These are phyloP conservation scores for Pica pica DNA, from an alignment of 2,113 vertebrate genomes.

Conservation along the genomic window DNA sequence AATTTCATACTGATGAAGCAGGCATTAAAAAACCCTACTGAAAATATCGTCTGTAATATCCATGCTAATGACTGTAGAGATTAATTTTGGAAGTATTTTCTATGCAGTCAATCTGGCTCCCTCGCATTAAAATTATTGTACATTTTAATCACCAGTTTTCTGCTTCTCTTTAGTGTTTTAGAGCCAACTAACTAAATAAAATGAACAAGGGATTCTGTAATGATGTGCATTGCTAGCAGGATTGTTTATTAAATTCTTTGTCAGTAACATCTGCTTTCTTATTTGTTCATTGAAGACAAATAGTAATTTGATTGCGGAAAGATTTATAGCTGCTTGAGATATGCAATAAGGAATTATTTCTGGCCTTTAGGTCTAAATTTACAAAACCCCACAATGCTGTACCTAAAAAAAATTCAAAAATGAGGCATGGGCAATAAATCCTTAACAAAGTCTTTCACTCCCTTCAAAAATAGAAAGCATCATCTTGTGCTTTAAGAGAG, in stretches of 20 bases:
- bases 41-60: neutral
- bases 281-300: neutral
- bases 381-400: neutral
- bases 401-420: neutral
- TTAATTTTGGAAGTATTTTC: neutral
- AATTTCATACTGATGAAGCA: neutral
- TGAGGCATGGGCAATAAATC: accelerated
- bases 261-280: neutral
- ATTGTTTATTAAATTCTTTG: constrained; percentile 7
- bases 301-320: neutral
- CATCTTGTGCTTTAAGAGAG: neutral
- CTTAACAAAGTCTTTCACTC: neutral
- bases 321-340: neutral
- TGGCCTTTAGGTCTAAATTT: neutral
- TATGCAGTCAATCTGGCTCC: neutral
- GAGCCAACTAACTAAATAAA: neutral
- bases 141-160: neutral
- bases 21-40: accelerated
- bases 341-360: neutral
- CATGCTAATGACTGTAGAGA: neutral
- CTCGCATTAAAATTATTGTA: neutral
- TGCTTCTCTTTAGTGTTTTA: neutral
- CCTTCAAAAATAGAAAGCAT: neutral
- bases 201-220: neutral
- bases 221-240: neutral